phyloP scores from a whole-genome alignment of 2,113 vertebrate genomes.

The Solenodon paradoxus region DNA sequence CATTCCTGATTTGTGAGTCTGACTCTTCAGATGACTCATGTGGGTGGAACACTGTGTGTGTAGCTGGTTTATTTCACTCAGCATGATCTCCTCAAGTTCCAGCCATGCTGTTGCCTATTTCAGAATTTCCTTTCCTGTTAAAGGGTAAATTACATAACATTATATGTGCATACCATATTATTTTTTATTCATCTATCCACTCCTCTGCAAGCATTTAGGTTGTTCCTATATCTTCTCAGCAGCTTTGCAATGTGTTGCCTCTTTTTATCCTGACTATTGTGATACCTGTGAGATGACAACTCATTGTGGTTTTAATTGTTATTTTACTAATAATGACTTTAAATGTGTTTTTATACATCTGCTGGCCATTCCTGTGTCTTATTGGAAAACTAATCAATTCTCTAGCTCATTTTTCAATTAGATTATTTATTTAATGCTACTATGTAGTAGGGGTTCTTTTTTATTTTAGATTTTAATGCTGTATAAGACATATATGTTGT shows the following conservation, averaged over 20 bases:
- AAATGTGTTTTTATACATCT: not conserved
- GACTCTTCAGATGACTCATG: not conserved
- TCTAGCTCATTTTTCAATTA: not conserved
- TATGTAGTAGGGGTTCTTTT: not conserved
- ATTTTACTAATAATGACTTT: not conserved
- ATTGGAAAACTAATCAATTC: not conserved
- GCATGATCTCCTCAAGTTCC: not conserved
- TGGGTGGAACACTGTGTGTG: not conserved
- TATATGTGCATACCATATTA: not conserved
- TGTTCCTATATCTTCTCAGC: not conserved
- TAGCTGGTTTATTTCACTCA: not conserved
- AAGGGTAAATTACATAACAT: not conserved
- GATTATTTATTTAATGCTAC: not conserved
- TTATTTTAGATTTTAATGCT: not conserved
- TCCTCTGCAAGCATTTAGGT: not conserved
- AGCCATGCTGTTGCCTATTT: not conserved
- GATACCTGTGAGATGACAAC: not conserved
- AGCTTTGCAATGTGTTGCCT: too few relatives aligned
- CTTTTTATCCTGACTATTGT: too few relatives aligned
- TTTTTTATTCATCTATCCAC: not conserved
- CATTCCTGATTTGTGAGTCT: not conserved
- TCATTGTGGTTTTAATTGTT: not conserved
- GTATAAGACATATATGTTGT: not conserved
- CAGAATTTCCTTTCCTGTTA: not conserved
- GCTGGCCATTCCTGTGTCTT: not conserved